A percentile compares a stretch with the other conserved stretches of the same genome.
Evolutionary conservation across 2,888 invertebrate genomes (phyloP).

Genomic region (Microplitis manilae): DNA sequence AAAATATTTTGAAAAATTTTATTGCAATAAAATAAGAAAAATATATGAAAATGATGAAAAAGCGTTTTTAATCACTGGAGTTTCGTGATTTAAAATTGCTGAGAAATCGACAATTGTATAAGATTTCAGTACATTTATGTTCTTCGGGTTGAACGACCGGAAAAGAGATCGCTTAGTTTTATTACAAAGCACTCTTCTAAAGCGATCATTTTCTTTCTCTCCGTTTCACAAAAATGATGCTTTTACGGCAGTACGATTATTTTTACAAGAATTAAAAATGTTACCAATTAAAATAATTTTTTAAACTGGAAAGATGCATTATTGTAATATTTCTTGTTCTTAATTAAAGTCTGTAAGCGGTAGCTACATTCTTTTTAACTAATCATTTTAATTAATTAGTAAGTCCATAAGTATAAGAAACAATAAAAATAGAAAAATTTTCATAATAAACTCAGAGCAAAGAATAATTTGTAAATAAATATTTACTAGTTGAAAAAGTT

Average conservation of each 20-base stretch:
- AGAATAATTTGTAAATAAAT: no score
- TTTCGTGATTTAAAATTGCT: neutral
- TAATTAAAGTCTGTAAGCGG: neutral
- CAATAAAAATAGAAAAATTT: no score
- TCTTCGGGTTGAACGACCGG: constrained; percentile 18
- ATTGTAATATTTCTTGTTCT: neutral
- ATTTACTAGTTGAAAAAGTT: no score
- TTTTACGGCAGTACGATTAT: neutral
- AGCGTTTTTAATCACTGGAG: neutral
- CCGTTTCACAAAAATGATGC: neutral
- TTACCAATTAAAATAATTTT: neutral
- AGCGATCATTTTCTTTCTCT: constrained; percentile 52
- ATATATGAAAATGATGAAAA: constrained; percentile 14
- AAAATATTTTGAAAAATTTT: neutral
- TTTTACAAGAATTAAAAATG: neutral
- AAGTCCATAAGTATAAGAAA: no score
- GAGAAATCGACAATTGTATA: constrained; percentile 7
- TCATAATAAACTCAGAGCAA: no score
- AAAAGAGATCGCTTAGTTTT: constrained; percentile 48
- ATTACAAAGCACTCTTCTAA: constrained; percentile 60
- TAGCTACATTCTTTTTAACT: neutral
- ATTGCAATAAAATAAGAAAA: neutral
- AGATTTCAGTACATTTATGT: constrained; percentile 12
- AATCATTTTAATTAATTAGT: neutral
- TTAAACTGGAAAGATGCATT: neutral